These are phyloP conservation scores for Trileptium ribeirensis DNA, from an alignment of 2,888 invertebrate species.

Conservation along the genomic window DNA sequence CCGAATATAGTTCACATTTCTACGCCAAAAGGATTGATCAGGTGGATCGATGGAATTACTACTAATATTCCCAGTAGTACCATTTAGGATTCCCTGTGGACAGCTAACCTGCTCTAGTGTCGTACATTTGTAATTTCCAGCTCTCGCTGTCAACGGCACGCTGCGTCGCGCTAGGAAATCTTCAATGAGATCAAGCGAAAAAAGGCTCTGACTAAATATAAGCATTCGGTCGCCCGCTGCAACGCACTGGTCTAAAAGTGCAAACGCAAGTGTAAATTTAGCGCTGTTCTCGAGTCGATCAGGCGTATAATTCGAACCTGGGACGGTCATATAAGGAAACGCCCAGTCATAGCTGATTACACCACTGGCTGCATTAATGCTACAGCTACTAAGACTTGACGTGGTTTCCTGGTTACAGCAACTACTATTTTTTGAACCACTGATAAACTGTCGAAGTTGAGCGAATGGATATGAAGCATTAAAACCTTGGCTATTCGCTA, in stretches of 20 bases:
- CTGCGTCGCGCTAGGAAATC: conserved; percentile 71
- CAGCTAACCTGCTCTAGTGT: conserved; percentile 31
- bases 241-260: conserved; percentile 79
- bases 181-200: conserved; percentile 89
- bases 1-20: conserved; percentile 56
- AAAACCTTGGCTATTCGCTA: neutral
- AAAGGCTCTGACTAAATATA: conserved; percentile 88
- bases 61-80: no score
- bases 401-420: neutral
- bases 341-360: conserved; percentile 45
- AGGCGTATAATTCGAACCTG: conserved; percentile 66
- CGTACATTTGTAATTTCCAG: no score
- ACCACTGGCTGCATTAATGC: neutral
- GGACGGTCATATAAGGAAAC: conserved; percentile 53
- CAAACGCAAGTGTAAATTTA: conserved; percentile 87
- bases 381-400: neutral
- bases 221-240: conserved; percentile 78
- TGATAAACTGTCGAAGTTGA: neutral
- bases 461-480: neutral
- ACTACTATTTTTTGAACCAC: no score
- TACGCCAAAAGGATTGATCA: neutral
- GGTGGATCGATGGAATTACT: no score
- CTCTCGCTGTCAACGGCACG: conserved; percentile 55
- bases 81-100: neutral
- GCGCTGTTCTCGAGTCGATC: conserved; percentile 85